Percentiles rank a stretch among this genome's conserved stretches.
These are phyloP conservation scores for Deroplatys truncata DNA, from an alignment of 2,888 invertebrate genomes.

Conservation along the genomic window DNA sequence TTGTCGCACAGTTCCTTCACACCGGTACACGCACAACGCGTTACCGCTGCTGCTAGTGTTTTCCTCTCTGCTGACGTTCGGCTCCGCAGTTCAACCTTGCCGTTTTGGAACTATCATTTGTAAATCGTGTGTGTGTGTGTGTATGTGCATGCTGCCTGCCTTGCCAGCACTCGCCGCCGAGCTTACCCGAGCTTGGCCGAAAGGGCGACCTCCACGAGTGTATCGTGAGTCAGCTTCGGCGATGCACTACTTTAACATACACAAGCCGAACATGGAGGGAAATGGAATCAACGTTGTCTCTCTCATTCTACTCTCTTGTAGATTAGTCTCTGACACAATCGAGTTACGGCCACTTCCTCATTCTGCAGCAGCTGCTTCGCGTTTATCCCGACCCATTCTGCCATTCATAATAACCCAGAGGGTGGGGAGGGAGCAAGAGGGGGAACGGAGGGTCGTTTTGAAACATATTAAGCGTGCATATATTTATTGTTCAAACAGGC, in stretches of 20 bases:
- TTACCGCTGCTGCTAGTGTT: neutral
- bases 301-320: neutral
- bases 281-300: conserved; percentile 6
- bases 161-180: neutral
- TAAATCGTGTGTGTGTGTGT: neutral
- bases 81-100: neutral
- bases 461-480: neutral
- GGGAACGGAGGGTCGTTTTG: neutral
- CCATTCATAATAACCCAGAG: neutral
- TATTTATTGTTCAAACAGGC: neutral
- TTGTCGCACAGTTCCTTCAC: neutral
- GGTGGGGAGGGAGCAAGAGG: neutral
- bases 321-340: neutral
- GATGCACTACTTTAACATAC: neutral
- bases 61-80: neutral
- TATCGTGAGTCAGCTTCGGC: neutral
- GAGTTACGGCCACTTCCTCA: neutral
- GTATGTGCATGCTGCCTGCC: neutral
- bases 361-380: neutral
- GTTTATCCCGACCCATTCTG: neutral
- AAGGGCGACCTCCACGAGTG: neutral
- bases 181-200: neutral
- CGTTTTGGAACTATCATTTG: neutral
- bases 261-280: neutral
- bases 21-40: neutral